Evolutionary conservation across 2,797 vertebrate species (phyloP).

Genomic region (Decapterus maruadsi): DNA sequence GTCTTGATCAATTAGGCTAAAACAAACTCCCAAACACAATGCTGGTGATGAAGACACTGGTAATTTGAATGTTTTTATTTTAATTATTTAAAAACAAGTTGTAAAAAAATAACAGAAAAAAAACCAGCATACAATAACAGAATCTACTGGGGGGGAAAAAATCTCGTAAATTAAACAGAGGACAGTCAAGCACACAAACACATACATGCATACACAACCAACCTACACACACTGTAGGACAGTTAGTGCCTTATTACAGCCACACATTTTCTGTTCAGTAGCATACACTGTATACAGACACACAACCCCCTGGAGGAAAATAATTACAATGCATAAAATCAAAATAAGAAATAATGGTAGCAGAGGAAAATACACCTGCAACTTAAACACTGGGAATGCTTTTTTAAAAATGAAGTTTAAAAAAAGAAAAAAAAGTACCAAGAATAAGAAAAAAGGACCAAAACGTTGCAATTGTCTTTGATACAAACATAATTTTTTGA

Average conservation of each 20-base stretch:
- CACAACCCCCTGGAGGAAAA: constrained; percentile 55
- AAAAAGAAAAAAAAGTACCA: constrained; percentile 61
- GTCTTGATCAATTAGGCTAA: background rate
- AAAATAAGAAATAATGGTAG: constrained; percentile 58
- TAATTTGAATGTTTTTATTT: constrained; percentile 84
- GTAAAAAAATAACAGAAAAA: constrained; percentile 80
- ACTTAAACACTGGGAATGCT: constrained; percentile 82
- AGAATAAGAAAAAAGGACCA: constrained; percentile 35
- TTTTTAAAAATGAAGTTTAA: constrained; percentile 39
- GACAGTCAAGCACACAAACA: constrained; percentile 62
- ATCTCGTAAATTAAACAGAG: constrained; percentile 46
- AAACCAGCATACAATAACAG: constrained; percentile 77
- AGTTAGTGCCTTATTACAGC: constrained; percentile 63
- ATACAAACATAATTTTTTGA: constrained; percentile 69
- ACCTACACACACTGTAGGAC: constrained; percentile 57
- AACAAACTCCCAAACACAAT: background rate
- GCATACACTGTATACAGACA: constrained; percentile 73
- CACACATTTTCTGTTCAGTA: constrained; percentile 70
- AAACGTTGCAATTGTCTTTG: constrained; percentile 38
- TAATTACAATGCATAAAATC: constrained; percentile 67
- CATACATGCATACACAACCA: constrained; percentile 57
- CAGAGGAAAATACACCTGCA: constrained; percentile 67
- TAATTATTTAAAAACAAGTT: constrained; percentile 90
- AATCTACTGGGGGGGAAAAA: constrained; percentile 58
- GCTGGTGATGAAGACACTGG: background rate